A percentile compares a stretch with the other conserved stretches of the same genome.
Conservation (phyloP, 2,888 invertebrate genomes). For the Pollenia griseotomentosa region DNA sequence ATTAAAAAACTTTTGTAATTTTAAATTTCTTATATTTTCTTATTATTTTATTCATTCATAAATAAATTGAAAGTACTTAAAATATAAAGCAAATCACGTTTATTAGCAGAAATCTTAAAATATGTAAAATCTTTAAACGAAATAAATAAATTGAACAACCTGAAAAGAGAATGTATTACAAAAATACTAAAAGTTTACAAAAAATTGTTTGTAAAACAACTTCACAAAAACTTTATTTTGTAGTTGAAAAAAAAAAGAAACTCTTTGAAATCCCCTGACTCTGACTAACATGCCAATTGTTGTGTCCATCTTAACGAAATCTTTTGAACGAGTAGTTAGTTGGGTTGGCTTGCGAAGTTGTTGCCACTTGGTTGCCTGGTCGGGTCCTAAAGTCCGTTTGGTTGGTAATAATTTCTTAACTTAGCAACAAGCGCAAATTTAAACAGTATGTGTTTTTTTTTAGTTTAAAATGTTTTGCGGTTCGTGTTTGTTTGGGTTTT, state of each 20-base stretch:
- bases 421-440: conserved; percentile 12
- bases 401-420: conserved; percentile 38
- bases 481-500: conserved; percentile 28
- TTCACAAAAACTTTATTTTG: conserved; percentile 20
- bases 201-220: conserved; percentile 49
- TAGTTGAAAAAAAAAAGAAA: conserved; percentile 28
- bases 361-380: not conserved
- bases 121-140: conserved; percentile 20
- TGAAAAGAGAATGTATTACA: conserved; percentile 68
- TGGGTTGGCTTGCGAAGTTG: conserved; percentile 25
- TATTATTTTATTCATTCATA: not conserved
- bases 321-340: not conserved
- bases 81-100: conserved; percentile 37
- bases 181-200: conserved; percentile 32
- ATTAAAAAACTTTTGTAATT: conserved; percentile 1
- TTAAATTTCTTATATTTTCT: not conserved
- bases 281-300: conserved; percentile 57
- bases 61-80: conserved; percentile 16
- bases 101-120: not conserved
- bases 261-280: conserved; percentile 57
- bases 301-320: conserved; percentile 63
- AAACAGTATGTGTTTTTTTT: conserved; percentile 33
- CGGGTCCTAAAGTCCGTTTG: conserved; percentile 19
- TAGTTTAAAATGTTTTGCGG: conserved; percentile 22
- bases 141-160: conserved; percentile 19